These are phyloP conservation scores for Syrista parreyssii DNA, from an alignment of 2,888 invertebrate species.

Conservation along the genomic window DNA sequence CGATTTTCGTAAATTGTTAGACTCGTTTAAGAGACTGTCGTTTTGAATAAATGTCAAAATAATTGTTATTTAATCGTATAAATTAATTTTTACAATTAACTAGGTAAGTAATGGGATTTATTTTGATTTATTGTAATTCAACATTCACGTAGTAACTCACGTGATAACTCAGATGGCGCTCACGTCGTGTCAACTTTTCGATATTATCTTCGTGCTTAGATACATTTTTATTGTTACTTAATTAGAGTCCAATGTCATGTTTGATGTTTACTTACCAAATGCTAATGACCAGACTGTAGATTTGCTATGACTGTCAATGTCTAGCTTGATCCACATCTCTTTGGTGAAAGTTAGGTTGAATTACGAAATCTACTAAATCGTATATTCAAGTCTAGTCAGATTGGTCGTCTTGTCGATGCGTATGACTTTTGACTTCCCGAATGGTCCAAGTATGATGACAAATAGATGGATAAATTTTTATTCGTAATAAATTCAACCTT, in stretches of 20 bases:
- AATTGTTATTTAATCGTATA: background rate
- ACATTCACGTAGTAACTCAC: too few relatives aligned
- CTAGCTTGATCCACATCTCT: background rate
- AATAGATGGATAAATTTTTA: background rate
- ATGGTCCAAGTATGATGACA: too few relatives aligned
- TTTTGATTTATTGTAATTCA: too few relatives aligned
- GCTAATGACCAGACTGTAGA: background rate
- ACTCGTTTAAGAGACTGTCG: background rate
- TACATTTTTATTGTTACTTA: background rate
- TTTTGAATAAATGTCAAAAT: background rate
- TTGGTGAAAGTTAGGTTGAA: background rate
- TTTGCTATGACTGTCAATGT: background rate
- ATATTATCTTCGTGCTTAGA: background rate
- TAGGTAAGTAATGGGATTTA: background rate
- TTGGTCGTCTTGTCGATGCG: background rate
- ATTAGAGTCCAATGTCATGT: background rate
- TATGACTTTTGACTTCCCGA: background rate
- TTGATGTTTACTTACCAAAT: background rate
- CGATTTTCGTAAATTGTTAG: background rate
- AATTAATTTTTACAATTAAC: background rate
- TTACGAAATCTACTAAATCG: background rate
- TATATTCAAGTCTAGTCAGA: background rate
- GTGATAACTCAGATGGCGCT: background rate
- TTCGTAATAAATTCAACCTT: background rate
- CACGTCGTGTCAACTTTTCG: background rate